Base-by-base conservation (phyloP, 2,797 vertebrate species). In the Gastrophryne carolinensis region DNA sequence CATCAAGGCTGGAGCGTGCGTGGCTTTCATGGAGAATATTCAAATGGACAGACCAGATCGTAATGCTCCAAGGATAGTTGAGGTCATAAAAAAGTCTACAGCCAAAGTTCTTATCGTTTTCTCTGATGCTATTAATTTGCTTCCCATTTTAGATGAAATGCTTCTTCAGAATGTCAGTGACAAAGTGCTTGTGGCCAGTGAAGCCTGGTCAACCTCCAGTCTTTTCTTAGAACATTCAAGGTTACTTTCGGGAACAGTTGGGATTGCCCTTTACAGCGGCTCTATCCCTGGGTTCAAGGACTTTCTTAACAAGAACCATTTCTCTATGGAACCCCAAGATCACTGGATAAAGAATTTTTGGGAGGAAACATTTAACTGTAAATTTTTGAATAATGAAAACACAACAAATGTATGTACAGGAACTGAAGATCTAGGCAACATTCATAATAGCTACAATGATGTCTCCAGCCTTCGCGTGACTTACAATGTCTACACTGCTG, bases 31-130 rank as follows among this genome's bases (percentile, higher is more conserved):
- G 11, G 30, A 41, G 4, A 39, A 29, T 24, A 56, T 52, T 29
- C 54, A 29, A 47, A 61, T 11, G 9, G 26, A 12, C 49, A 39
- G 26, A 29, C 58, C 58, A 9, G 58, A 62, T 37, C 58, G 34
- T 6, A 41, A 62, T 26, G 32, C 58, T 17, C 30, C 11, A 4
- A 9, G 35, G 11, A 62, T 62, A 24, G 58, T 62, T 21, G 23
- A 5, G 3, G 84, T 84, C 0, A 47, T 95, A 11, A 75, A 83
- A 11, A 75, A 80, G 2, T 90, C 89, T 79, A 93, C 90, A 0
- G 91, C 93, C 75, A 94, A 88, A 44, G 92, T 95, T 75, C 84
- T 95, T 0, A 89, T 95, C 54, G 90, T 94, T 63, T 94, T 92
- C 71, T 91, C 93, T 1, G 92, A 92, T 17, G 94, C 95, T 2